A percentile compares a stretch with the other conserved stretches of the same genome.
phyloP scores from a whole-genome alignment of 2,888 invertebrate genomes.

The Orchesella flavescens region DNA sequence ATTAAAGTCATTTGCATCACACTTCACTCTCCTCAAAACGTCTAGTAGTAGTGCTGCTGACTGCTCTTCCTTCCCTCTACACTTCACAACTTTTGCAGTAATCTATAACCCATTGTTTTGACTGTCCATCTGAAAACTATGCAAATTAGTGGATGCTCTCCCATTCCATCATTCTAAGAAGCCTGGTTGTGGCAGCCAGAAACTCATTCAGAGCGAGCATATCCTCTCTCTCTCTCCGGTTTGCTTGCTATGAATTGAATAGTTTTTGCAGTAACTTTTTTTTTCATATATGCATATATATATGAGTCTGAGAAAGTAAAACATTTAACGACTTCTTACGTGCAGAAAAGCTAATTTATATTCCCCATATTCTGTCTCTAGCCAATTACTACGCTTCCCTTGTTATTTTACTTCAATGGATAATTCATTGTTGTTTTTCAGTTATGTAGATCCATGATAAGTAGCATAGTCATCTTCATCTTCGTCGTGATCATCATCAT shows the following conservation, averaged over 20 bases:
- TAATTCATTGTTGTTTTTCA: neutral
- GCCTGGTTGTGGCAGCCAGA: slow-evolving; percentile 5
- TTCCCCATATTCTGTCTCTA: too few relatives aligned
- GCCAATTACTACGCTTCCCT: neutral
- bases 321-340: too few relatives aligned
- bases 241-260: too few relatives aligned
- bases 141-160: slow-evolving; percentile 60
- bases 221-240: too few relatives aligned
- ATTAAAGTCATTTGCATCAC: too few relatives aligned
- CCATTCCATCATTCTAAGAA: slow-evolving; percentile 58
- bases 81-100: slow-evolving; percentile 1
- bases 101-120: slow-evolving; percentile 65
- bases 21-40: too few relatives aligned
- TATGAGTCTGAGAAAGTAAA: too few relatives aligned
- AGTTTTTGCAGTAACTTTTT: slow-evolving; percentile 23
- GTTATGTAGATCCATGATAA: neutral
- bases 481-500: slow-evolving; percentile 21
- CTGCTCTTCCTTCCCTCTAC: too few relatives aligned
- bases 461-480: slow-evolving; percentile 22
- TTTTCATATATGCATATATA: too few relatives aligned
- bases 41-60: too few relatives aligned
- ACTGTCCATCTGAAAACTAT: slow-evolving; percentile 63
- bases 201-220: neutral
- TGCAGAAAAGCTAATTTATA: neutral
- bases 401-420: neutral